These are phyloP conservation scores for Siniperca undulata DNA, from an alignment of 2,797 vertebrate genomes.

Conservation along the genomic window DNA sequence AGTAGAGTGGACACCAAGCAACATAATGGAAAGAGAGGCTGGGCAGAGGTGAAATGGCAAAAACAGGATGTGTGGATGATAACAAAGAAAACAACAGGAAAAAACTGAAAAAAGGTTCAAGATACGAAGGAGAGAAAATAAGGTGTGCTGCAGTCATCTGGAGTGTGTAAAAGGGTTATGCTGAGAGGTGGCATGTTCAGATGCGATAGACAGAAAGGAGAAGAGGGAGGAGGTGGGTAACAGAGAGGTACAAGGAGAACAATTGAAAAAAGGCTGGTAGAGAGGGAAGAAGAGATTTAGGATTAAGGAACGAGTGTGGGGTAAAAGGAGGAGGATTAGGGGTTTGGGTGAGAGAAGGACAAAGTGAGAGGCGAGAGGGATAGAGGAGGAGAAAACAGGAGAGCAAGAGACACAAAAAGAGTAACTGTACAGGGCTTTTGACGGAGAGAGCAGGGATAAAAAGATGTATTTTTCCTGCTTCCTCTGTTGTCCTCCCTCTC, in stretches of 20 bases:
- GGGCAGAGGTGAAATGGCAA: conserved; percentile 23
- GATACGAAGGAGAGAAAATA: conserved; percentile 64
- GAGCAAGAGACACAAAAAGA: conserved; percentile 61
- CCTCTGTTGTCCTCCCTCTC: conserved; percentile 79
- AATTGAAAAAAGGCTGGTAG: conserved; percentile 69
- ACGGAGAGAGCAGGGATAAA: conserved; percentile 77
- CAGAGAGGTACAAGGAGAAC: conserved; percentile 74
- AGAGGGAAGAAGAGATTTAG: conserved; percentile 82
- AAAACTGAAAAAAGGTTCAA: conserved; percentile 35
- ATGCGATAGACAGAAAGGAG: conserved; percentile 67
- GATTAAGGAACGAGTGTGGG: conserved; percentile 83
- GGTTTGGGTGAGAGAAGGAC: conserved; percentile 71
- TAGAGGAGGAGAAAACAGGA: conserved; percentile 54
- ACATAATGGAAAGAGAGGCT: conserved; percentile 20
- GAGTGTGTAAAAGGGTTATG: conserved; percentile 77
- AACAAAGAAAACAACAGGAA: conserved; percentile 48
- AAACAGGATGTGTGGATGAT: conserved; percentile 55
- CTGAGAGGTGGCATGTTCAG: conserved; percentile 78
- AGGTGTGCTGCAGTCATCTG: conserved; percentile 70
- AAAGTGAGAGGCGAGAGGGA: conserved; percentile 75
- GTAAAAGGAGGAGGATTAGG: conserved; percentile 81
- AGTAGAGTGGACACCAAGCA: neutral
- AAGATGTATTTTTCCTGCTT: conserved; percentile 83
- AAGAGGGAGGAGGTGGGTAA: conserved; percentile 68
- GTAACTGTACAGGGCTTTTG: conserved; percentile 70